Conservation (phyloP, 2,113 vertebrate genomes). For the Reinhardtius hippoglossoides region DNA sequence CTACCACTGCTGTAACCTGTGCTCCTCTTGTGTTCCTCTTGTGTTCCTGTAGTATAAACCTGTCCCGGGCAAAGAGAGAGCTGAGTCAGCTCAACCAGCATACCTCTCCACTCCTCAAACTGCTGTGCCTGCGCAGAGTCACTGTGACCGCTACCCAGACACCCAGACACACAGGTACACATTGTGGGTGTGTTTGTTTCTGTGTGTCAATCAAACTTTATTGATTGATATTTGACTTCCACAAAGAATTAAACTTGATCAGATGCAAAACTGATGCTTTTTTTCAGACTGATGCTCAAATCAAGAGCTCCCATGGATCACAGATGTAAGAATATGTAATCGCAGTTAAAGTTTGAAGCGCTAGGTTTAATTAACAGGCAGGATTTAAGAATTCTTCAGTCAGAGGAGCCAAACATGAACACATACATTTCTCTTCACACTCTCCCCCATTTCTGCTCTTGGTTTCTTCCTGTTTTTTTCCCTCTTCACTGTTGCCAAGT, state of each 20-base stretch:
- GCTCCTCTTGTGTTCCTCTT: neutral
- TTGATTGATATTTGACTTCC: neutral
- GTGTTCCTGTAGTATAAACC: constrained; percentile 86
- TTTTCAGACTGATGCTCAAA: no score
- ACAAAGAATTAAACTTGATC: no score
- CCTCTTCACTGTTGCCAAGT: no score
- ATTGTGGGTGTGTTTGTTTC: constrained; percentile 4
- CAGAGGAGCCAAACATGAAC: no score
- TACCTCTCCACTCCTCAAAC: constrained; percentile 93
- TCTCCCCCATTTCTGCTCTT: no score
- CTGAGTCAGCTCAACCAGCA: constrained; percentile 92
- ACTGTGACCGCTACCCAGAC: constrained; percentile 90
- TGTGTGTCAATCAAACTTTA: neutral
- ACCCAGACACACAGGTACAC: constrained; percentile 86
- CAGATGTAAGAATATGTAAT: neutral
- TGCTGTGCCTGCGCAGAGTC: constrained; percentile 90
- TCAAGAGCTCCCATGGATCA: no score
- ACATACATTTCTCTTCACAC: no score
- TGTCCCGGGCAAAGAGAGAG: constrained; percentile 93
- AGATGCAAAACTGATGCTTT: no score
- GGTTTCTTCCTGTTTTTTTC: no score
- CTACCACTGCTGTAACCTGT: neutral
- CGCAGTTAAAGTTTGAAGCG: neutral
- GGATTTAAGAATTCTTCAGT: no score
- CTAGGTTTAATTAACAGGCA: neutral